phyloP scores from a whole-genome alignment of 2,888 invertebrate species.

The Drosophila emarginata region DNA sequence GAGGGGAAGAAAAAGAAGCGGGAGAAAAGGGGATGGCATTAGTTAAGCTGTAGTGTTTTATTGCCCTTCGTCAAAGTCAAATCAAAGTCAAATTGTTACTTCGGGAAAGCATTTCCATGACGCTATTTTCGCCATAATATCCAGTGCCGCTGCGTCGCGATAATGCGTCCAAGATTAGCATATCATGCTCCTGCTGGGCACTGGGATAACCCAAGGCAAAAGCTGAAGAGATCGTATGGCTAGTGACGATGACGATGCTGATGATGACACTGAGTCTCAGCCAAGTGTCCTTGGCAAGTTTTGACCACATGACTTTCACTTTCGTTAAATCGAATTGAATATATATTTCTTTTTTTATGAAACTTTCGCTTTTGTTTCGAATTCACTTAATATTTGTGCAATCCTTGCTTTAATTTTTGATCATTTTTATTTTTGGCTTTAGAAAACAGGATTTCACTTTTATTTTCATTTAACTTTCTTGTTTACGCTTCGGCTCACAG shows the following conservation, averaged over 20 bases:
- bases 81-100: constrained; percentile 83
- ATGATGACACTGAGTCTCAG: constrained; percentile 22
- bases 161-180: constrained; percentile 88
- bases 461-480: constrained; percentile 64
- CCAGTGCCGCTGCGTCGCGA: constrained; percentile 84
- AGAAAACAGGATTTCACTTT: constrained; percentile 72
- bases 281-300: constrained; percentile 70
- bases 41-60: constrained; percentile 29
- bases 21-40: constrained; percentile 45
- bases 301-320: constrained; percentile 72
- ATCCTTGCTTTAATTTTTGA: constrained; percentile 28
- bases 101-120: constrained; percentile 93
- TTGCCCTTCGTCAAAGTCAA: background rate
- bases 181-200: constrained; percentile 88
- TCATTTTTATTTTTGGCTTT: background rate
- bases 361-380: constrained; percentile 63
- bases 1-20: constrained; percentile 21
- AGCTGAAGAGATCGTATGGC: background rate
- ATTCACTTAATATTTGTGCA: constrained; percentile 5
- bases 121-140: constrained; percentile 86
- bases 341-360: constrained; percentile 17
- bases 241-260: background rate
- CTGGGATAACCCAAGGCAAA: constrained; percentile 72
- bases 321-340: constrained; percentile 37
- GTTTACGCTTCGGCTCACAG: constrained; percentile 69